These are phyloP conservation scores for Drosophila simulans DNA, from an alignment of 1,140 invertebrate species.

Conservation along the genomic window DNA sequence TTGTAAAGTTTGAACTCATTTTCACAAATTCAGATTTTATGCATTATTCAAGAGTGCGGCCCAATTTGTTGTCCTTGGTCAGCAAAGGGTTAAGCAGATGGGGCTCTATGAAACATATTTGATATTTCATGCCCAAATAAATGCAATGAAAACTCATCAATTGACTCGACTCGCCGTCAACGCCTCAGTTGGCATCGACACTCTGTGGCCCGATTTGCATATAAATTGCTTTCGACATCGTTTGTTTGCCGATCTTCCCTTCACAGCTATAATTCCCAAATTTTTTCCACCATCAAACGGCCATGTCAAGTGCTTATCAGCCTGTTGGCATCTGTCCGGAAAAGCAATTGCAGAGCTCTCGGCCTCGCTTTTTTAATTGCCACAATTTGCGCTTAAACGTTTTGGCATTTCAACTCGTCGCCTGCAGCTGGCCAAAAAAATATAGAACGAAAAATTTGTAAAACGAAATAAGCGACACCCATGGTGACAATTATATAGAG, in stretches of 20 bases:
- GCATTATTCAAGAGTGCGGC: slow-evolving; percentile 78
- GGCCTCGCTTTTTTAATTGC: slow-evolving; percentile 65
- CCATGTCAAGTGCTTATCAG: slow-evolving; percentile 70
- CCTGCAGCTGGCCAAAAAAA: slow-evolving; percentile 33
- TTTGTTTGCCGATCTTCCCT: slow-evolving; percentile 39
- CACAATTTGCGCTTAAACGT: slow-evolving; percentile 78
- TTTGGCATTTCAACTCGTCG: slow-evolving; percentile 67
- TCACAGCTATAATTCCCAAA: slow-evolving; percentile 26
- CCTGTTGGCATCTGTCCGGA: slow-evolving; percentile 67
- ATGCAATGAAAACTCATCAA: slow-evolving; percentile 82
- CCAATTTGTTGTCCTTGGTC: slow-evolving; percentile 37
- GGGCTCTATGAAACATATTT: slow-evolving; percentile 49
- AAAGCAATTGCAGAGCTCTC: slow-evolving; percentile 56
- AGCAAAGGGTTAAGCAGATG: slow-evolving; percentile 59
- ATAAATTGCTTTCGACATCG: slow-evolving; percentile 77
- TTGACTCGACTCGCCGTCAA: slow-evolving; percentile 63
- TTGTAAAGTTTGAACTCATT: slow-evolving; percentile 70
- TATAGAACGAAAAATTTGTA: not conserved
- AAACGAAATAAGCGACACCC: slow-evolving; percentile 61
- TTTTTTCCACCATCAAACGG: slow-evolving; percentile 28
- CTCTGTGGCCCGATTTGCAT: slow-evolving; percentile 67
- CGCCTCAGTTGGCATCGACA: slow-evolving; percentile 50
- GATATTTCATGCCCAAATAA: slow-evolving; percentile 80
- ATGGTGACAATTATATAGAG: slow-evolving; percentile 80
- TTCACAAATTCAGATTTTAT: slow-evolving; percentile 67